phyloP scores from a whole-genome alignment of 2,113 vertebrate species.

The Muntiacus reevesi region DNA sequence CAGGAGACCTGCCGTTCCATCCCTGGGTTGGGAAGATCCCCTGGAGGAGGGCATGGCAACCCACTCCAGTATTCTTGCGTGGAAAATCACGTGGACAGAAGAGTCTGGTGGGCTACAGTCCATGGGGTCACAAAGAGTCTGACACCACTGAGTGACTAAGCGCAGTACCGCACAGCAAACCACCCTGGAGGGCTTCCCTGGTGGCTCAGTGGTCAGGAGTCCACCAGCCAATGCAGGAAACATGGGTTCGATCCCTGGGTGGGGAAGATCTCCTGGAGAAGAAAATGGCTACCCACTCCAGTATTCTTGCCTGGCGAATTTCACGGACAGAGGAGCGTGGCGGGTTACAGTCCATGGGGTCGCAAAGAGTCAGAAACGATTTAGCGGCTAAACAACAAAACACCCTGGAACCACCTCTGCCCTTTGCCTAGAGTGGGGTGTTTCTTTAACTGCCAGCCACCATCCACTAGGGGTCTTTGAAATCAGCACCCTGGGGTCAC shows the following conservation, averaged over 20 bases:
- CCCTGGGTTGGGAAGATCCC: not conserved
- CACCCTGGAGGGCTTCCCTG: not conserved
- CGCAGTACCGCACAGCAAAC: not conserved
- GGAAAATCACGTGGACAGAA: not conserved
- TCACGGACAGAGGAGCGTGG: not conserved
- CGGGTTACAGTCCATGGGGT: not conserved
- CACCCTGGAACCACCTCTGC: not conserved
- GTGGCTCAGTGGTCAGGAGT: not conserved
- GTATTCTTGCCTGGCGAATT: not conserved
- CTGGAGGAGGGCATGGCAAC: not conserved
- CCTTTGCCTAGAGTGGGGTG: not conserved
- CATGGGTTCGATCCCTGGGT: not conserved
- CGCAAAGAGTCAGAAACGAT: not conserved
- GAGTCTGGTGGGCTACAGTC: not conserved
- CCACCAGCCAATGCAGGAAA: not conserved
- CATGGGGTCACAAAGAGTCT: not conserved
- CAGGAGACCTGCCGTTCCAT: not conserved
- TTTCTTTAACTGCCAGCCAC: not conserved
- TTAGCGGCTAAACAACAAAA: not conserved
- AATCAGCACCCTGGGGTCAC: not conserved
- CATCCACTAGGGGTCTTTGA: not conserved
- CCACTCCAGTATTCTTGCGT: not conserved
- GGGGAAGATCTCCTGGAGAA: not conserved
- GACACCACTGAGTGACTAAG: not conserved
- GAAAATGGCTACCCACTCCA: not conserved